phyloP scores from a whole-genome alignment of 1,140 invertebrate genomes.

The Cotesia chilonis region DNA sequence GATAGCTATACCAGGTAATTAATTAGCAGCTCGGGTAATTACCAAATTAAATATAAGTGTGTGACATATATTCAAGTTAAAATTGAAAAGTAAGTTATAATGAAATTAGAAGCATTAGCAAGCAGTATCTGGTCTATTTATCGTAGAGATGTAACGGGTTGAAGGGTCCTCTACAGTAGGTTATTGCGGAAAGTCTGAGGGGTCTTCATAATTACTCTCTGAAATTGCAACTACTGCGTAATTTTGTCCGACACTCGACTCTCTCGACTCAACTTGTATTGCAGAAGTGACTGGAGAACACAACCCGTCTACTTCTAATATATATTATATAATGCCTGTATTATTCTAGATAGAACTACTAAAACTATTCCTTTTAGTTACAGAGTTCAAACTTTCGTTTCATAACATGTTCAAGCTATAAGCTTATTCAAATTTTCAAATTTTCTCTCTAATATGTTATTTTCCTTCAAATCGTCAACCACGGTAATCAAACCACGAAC shows the following conservation, averaged over 20 bases:
- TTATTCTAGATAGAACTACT: neutral
- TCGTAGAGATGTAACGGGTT: slow-evolving; percentile 3
- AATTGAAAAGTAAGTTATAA: too few relatives aligned
- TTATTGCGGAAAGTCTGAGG: slow-evolving; percentile 30
- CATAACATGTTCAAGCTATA: neutral
- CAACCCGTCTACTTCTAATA: slow-evolving; percentile 17
- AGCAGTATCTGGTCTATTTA: neutral
- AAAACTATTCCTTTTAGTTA: slow-evolving; percentile 18
- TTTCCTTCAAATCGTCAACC: too few relatives aligned
- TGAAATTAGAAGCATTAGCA: neutral
- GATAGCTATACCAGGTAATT: too few relatives aligned
- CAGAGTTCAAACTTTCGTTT: slow-evolving; percentile 19
- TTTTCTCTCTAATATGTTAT: neutral
- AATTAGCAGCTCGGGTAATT: too few relatives aligned
- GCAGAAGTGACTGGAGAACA: neutral
- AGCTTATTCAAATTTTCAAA: neutral
- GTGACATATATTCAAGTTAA: too few relatives aligned
- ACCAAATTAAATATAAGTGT: too few relatives aligned
- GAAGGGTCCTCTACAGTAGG: slow-evolving; percentile 16
- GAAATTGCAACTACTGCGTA: slow-evolving; percentile 32
- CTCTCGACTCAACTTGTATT: neutral
- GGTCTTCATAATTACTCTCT: slow-evolving; percentile 34
- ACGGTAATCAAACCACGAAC: too few relatives aligned
- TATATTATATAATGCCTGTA: too few relatives aligned
- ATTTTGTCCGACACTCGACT: slow-evolving; percentile 28